Conservation (phyloP, 2,797 vertebrate genomes). For the Gouania willdenowi region DNA sequence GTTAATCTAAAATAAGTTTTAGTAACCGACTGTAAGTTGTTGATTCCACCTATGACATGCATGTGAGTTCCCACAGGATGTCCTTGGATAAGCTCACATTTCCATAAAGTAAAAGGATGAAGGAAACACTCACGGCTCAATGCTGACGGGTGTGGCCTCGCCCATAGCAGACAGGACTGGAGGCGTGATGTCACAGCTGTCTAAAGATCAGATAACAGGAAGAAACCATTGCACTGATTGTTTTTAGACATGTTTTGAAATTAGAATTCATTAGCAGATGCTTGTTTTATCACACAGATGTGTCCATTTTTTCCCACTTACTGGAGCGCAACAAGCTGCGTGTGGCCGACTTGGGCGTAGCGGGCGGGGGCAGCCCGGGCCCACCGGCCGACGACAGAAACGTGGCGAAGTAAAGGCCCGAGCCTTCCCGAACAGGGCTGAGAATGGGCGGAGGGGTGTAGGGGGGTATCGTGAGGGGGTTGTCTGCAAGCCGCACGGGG, state of each 20-base stretch:
- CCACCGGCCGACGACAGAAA: constrained; percentile 84
- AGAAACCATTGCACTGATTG: too few species aligned
- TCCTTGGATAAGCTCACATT: too few species aligned
- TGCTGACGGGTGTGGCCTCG: constrained; percentile 94
- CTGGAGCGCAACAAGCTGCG: constrained; percentile 92
- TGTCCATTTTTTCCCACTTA: constrained; percentile 63
- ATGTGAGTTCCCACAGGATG: too few species aligned
- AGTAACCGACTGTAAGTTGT: constrained; percentile 28
- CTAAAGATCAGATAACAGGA: constrained; percentile 59
- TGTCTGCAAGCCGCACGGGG: constrained; percentile 87
- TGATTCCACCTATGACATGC: constrained; percentile 4
- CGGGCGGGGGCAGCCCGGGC: constrained; percentile 82
- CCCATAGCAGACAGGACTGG: constrained; percentile 88
- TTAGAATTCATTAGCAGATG: too few species aligned
- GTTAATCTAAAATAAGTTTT: constrained; percentile 21
- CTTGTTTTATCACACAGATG: too few species aligned
- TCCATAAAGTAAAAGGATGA: background rate
- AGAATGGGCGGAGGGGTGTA: constrained; percentile 98
- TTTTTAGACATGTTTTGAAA: too few species aligned
- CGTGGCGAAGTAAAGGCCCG: constrained; percentile 95
- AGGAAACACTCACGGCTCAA: constrained; percentile 90
- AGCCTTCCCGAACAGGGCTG: constrained; percentile 95
- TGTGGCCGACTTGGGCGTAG: constrained; percentile 91
- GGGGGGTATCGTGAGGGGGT: constrained; percentile 88
- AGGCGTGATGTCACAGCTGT: constrained; percentile 92